phyloP scores from a whole-genome alignment of 2,797 vertebrate genomes.

The Chaunax sp. region DNA sequence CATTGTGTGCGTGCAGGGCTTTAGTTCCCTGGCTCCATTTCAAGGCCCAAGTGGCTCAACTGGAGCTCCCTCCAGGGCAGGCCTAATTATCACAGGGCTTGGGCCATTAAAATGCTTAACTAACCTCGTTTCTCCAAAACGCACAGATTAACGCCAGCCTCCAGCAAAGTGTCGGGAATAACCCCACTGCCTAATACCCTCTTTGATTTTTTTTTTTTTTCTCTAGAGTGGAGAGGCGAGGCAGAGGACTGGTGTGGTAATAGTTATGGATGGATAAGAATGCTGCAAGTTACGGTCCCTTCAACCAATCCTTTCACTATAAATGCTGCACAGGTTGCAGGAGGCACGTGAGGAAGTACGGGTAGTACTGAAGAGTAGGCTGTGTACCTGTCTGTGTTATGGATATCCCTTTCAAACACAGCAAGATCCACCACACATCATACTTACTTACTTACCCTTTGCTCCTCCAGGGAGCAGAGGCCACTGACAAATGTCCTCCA shows the following conservation, averaged over 20 bases:
- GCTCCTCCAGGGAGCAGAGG: neutral
- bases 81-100: constrained; percentile 99
- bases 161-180: constrained; percentile 92
- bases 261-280: constrained; percentile 66
- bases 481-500: neutral
- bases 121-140: constrained; percentile 96
- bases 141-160: constrained; percentile 96
- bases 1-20: constrained; percentile 94
- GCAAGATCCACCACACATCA: neutral
- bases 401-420: constrained; percentile 10
- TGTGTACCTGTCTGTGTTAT: constrained; percentile 1
- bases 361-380: constrained; percentile 16
- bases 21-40: constrained; percentile 96
- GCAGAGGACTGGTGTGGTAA: constrained; percentile 68
- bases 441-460: neutral
- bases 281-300: constrained; percentile 50
- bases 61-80: constrained; percentile 96
- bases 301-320: constrained; percentile 26
- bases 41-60: constrained; percentile 97
- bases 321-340: constrained; percentile 27
- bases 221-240: constrained; percentile 72
- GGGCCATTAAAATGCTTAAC: constrained; percentile 99
- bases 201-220: constrained; percentile 90
- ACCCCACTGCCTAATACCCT: constrained; percentile 94
- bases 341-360: constrained; percentile 12